Base-by-base conservation (phyloP, 1,140 invertebrate genomes). In the Portunus trituberculatus region DNA sequence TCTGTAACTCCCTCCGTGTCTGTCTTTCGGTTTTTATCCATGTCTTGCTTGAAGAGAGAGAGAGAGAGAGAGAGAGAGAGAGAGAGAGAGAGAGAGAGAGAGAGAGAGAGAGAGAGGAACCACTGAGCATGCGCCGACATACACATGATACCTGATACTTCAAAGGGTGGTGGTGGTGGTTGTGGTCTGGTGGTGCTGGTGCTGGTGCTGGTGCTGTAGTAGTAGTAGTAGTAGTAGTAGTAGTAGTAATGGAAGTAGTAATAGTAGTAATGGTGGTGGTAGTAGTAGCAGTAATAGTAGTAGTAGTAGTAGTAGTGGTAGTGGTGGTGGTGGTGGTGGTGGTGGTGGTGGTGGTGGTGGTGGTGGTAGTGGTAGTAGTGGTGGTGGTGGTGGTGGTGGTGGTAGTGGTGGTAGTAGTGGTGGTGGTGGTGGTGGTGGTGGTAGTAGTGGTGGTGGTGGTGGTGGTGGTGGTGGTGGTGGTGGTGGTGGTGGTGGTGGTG, bases 191-290 rank as follows among this genome's bases (percentile, higher is more conserved):
- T 39, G 20, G 67, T 76, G 25, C 10, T 76, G 25, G 6, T 25
- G 25, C 10, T 76, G 20, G 67, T 76, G 20, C n/a, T n/a, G n/a
- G n/a, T n/a, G n/a, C n/a, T n/a, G 67, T 76, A 76, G 67, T 76
- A 59, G 67, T 76, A 76, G 67, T 76, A 76, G 67, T 76, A 76
- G 67, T 76, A 76, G 67, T 76, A 76, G 67, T 76, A 59, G 67
- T 76, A 76, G 67, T n/a, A 76, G 67, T 76, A 76, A 2, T n/a
- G 0, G 67, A n/a, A 76, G n/a, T 76, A 76, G 67, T 76, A 76
- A 20, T 76, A 76, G 59, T 76, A 76, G 59, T 76, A 76, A n/a
- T n/a, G n/a, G n/a, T n/a, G n/a, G n/a, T n/a, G n/a, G 59, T 76
- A 76, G 59, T 76, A 76, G 59, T 76, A 76, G 59, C 20, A 76